Evolutionary conservation across 1,140 invertebrate species (phyloP).

Genomic region (Aphaenogaster floridana): DNA sequence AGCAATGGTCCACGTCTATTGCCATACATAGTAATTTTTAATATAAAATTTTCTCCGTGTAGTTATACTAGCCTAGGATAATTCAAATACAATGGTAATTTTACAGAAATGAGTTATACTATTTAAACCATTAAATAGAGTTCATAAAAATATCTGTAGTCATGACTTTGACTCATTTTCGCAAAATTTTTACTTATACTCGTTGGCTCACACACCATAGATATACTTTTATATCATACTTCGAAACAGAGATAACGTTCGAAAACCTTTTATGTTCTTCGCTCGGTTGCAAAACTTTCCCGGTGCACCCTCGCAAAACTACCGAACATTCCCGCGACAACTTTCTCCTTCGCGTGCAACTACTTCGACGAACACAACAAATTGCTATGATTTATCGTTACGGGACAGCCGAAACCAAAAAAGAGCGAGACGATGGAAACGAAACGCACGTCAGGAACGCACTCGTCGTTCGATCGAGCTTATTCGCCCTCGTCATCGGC

Average conservation of each 20-base stretch:
- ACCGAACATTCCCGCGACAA: conserved; percentile 2
- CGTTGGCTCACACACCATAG: too few species aligned
- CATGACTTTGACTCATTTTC: too few species aligned
- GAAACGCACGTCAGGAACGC: background rate
- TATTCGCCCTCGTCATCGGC: conserved; percentile 17
- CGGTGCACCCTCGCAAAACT: background rate
- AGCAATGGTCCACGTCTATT: too few species aligned
- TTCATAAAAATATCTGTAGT: too few species aligned
- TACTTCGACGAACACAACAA: background rate
- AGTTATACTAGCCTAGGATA: too few species aligned
- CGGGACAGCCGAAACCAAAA: background rate
- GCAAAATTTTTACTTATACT: too few species aligned
- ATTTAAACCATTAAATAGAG: too few species aligned
- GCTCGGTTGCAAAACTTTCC: background rate
- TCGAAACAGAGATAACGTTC: background rate
- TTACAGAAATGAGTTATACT: too few species aligned
- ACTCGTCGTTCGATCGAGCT: conserved; percentile 1
- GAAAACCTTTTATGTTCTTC: background rate
- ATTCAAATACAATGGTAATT: too few species aligned
- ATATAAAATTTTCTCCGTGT: too few species aligned
- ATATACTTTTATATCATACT: background rate
- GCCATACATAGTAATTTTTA: too few species aligned
- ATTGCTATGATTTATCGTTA: background rate
- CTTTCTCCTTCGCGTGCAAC: background rate
- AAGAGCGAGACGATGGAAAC: conserved; percentile 19